Percentiles rank a stretch among this genome's conserved stretches.
Evolutionary conservation across 2,113 vertebrate genomes (phyloP).

Genomic region (Spilogale gracilis): DNA sequence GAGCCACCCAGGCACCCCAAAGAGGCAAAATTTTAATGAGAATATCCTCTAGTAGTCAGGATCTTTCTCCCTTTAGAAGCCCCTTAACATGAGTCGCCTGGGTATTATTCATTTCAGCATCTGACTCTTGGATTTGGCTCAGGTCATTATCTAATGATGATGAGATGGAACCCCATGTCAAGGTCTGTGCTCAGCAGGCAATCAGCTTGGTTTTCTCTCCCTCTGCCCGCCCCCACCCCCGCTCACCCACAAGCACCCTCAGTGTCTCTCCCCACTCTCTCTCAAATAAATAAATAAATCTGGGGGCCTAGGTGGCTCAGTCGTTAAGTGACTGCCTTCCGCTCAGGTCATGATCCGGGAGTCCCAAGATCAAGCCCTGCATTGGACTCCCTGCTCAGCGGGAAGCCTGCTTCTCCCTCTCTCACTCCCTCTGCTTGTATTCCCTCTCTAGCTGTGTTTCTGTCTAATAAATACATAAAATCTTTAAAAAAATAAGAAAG

Average conservation of each 20-base stretch:
- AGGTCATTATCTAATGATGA: neutral
- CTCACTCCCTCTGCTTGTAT: no score
- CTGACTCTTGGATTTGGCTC: neutral
- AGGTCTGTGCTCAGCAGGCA: neutral
- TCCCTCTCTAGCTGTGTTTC: no score
- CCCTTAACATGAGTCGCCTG: neutral
- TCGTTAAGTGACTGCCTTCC: no score
- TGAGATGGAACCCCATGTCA: neutral
- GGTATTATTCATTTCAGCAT: neutral
- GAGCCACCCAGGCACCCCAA: no score
- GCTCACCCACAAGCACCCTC: neutral
- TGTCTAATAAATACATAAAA: no score
- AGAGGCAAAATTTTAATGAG: neutral
- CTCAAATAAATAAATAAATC: neutral
- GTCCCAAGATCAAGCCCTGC: no score
- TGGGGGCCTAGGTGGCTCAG: neutral
- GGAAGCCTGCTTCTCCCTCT: no score
- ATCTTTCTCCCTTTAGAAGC: neutral
- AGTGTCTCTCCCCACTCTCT: neutral
- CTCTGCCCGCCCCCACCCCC: neutral
- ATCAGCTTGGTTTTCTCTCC: neutral
- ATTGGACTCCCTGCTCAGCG: no score
- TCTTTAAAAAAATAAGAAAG: no score
- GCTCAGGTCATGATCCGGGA: no score
- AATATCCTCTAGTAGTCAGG: neutral